These are phyloP conservation scores for Dasyornis broadbenti DNA, from an alignment of 2,113 vertebrate species.

Conservation along the genomic window DNA sequence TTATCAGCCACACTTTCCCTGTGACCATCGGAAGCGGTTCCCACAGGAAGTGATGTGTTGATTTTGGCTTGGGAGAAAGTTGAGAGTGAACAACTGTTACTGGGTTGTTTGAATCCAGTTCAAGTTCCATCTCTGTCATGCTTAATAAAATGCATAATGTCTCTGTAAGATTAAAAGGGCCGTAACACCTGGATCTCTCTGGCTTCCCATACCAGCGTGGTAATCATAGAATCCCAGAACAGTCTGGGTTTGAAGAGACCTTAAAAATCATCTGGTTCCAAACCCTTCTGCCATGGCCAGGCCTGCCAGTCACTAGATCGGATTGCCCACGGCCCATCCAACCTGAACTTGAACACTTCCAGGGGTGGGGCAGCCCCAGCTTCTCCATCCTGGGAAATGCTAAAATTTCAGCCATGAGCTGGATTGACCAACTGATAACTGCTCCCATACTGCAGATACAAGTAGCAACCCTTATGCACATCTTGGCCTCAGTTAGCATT, in stretches of 20 bases:
- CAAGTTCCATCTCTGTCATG: background rate
- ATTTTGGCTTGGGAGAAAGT: background rate
- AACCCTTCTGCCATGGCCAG: background rate
- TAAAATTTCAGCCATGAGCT: background rate
- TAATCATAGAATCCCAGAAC: background rate
- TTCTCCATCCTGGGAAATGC: background rate
- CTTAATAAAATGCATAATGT: background rate
- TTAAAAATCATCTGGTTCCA: background rate
- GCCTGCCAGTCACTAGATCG: accelerated
- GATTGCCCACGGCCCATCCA: background rate
- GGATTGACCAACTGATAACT: background rate
- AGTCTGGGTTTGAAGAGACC: background rate
- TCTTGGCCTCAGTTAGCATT: background rate
- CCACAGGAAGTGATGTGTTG: background rate
- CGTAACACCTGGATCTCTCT: background rate
- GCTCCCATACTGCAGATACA: background rate
- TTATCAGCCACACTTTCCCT: background rate
- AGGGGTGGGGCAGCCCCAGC: background rate
- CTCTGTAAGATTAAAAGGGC: background rate
- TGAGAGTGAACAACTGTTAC: background rate
- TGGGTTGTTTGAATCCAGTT: background rate
- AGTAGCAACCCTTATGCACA: accelerated
- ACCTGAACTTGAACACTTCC: background rate
- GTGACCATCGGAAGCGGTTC: background rate
- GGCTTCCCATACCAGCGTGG: background rate